A percentile compares a stretch with the other conserved stretches of the same genome.
Evolutionary conservation across 2,888 invertebrate species (phyloP).

Genomic region (Ophion ventricosus): DNA sequence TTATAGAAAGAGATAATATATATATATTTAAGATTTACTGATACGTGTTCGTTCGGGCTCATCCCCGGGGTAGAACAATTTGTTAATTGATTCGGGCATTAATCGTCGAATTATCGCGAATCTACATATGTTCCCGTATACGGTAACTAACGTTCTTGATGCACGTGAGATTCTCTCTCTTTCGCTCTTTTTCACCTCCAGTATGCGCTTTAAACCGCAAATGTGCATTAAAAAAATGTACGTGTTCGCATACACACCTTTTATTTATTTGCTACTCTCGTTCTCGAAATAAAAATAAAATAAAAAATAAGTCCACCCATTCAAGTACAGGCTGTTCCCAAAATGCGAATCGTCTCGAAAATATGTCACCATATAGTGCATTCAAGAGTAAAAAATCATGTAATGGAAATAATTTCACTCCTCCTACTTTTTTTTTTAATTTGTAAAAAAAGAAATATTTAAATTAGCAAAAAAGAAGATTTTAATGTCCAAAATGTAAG

Average conservation of each 20-base stretch:
- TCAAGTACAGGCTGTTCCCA: slow-evolving; percentile 22
- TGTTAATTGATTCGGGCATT: slow-evolving; percentile 73
- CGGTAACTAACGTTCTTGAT: slow-evolving; percentile 71
- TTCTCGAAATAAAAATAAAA: neutral
- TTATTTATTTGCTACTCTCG: slow-evolving; percentile 21
- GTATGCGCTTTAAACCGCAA: slow-evolving; percentile 65
- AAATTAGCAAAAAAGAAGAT: neutral
- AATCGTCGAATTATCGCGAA: slow-evolving; percentile 75
- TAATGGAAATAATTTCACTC: neutral
- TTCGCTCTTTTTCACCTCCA: slow-evolving; percentile 12
- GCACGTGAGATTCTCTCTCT: slow-evolving; percentile 64
- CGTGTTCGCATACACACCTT: slow-evolving; percentile 7
- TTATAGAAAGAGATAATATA: slow-evolving; percentile 13
- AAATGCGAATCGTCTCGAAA: neutral
- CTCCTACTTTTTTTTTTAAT: neutral
- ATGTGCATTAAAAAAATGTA: slow-evolving; percentile 29
- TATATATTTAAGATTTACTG: too few relatives aligned
- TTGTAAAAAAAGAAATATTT: neutral
- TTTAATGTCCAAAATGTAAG: neutral
- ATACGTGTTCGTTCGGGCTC: slow-evolving; percentile 28
- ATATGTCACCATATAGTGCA: neutral
- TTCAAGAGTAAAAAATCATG: neutral
- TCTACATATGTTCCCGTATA: slow-evolving; percentile 75
- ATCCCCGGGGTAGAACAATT: slow-evolving; percentile 57
- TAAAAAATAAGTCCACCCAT: neutral